Percentiles rank a stretch among this genome's conserved stretches.
phyloP scores from a whole-genome alignment of 2,797 vertebrate species.

The Gymnoscopelus microlampas region DNA sequence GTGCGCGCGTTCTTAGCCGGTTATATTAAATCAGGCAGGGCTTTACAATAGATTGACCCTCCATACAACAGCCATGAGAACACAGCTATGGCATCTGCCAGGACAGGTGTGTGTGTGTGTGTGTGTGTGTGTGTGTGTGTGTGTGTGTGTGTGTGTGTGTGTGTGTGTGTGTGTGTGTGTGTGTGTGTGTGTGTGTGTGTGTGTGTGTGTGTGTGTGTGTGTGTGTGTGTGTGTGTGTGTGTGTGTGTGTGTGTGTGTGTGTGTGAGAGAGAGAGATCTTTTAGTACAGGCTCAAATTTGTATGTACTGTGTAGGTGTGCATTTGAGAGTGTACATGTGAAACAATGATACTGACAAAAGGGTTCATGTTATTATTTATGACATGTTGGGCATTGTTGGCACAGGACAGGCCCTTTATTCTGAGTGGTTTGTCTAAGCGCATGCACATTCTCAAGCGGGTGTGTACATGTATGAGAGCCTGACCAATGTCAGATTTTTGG shows the following conservation, averaged over 20 bases:
- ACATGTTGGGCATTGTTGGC: too few species aligned
- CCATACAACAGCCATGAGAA: conserved; percentile 64
- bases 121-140: conserved; percentile 35
- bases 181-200: conserved; percentile 43
- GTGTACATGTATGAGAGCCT: conserved; percentile 9
- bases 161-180: conserved; percentile 43
- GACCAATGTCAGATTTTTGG: too few species aligned
- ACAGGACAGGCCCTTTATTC: too few species aligned
- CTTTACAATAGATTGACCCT: conserved; percentile 67
- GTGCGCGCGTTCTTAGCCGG: conserved; percentile 68
- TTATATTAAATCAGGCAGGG: conserved; percentile 77
- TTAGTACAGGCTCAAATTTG: too few species aligned
- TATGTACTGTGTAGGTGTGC: background rate
- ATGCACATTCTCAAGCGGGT: background rate
- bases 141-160: conserved; percentile 49
- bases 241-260: conserved; percentile 43
- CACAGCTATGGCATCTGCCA: conserved; percentile 67
- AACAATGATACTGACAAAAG: too few species aligned
- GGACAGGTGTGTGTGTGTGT: conserved; percentile 53
- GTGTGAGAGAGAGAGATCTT: conserved; percentile 3
- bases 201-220: conserved; percentile 42
- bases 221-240: conserved; percentile 42
- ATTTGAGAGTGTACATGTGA: background rate
- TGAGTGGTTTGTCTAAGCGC: background rate
- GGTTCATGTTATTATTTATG: too few species aligned